Percentiles rank a stretch among this genome's conserved stretches.
phyloP scores from a whole-genome alignment of 2,113 vertebrate species.

The Trachemys scripta region DNA sequence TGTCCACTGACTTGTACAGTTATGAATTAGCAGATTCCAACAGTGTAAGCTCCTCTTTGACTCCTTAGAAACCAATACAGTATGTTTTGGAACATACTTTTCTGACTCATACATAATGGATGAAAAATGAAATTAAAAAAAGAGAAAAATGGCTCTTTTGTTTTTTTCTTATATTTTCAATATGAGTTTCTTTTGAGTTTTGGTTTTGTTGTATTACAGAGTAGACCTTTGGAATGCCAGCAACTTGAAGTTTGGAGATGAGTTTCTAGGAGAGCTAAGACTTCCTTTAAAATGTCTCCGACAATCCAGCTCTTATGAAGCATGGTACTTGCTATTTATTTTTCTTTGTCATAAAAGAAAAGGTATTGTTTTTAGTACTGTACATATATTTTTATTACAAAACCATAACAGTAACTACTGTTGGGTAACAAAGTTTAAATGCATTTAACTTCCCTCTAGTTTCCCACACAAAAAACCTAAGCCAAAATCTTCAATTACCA shows the following conservation, averaged over 20 bases:
- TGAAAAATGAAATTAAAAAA: accelerated
- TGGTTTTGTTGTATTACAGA: constrained; percentile 75
- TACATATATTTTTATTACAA: constrained; percentile 41
- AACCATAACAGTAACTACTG: constrained; percentile 35
- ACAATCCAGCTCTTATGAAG: constrained; percentile 90
- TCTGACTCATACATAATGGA: not conserved
- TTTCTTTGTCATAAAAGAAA: constrained; percentile 54
- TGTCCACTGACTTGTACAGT: not conserved
- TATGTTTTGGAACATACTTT: not conserved
- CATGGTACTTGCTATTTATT: constrained; percentile 86
- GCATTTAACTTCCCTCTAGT: constrained; percentile 29
- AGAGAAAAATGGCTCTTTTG: not conserved
- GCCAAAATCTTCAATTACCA: constrained; percentile 54
- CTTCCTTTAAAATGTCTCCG: constrained; percentile 91
- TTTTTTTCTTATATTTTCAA: not conserved
- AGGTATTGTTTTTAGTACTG: not conserved
- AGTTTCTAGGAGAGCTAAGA: constrained; percentile 94
- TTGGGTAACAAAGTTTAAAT: constrained; percentile 59
- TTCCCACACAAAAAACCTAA: not conserved
- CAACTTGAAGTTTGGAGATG: constrained; percentile 97
- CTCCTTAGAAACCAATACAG: not conserved
- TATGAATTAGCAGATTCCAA: not conserved
- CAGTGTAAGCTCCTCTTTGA: not conserved
- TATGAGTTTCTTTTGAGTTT: not conserved
- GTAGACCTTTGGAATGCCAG: constrained; percentile 98